Percentiles rank a stretch among this genome's conserved stretches.
phyloP scores from a whole-genome alignment of 2,888 invertebrate species.

The Agonum fuliginosum region DNA sequence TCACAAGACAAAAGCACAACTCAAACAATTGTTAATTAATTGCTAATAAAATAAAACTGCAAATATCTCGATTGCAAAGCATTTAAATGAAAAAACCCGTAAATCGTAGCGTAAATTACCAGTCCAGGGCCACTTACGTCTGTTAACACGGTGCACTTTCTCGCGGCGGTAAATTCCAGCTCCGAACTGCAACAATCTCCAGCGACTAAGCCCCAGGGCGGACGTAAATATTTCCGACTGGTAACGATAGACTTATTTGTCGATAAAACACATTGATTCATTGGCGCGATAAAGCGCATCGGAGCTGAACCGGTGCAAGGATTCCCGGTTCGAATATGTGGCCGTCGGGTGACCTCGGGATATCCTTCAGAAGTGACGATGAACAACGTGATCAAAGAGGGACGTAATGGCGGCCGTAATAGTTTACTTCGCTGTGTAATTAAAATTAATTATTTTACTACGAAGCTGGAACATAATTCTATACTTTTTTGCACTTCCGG shows the following conservation, averaged over 20 bases:
- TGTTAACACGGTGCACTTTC: slow-evolving; percentile 34
- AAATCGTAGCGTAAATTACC: slow-evolving; percentile 6
- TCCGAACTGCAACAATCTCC: slow-evolving; percentile 41
- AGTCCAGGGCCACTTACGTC: background rate
- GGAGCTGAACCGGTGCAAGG: slow-evolving; percentile 18
- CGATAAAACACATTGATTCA: slow-evolving; percentile 46
- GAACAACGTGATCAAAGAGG: slow-evolving; percentile 4
- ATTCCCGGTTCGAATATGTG: slow-evolving; percentile 15
- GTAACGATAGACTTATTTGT: slow-evolving; percentile 45
- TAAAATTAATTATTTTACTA: too few relatives aligned
- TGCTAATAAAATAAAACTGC: too few relatives aligned
- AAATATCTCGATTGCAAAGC: too few relatives aligned
- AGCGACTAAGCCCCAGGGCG: slow-evolving; percentile 26
- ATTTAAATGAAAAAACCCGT: slow-evolving; percentile 1
- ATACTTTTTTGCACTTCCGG: too few relatives aligned
- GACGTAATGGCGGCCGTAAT: too few relatives aligned
- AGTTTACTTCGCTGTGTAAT: too few relatives aligned
- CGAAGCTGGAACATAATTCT: too few relatives aligned
- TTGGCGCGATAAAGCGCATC: slow-evolving; percentile 39
- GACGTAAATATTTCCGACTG: slow-evolving; percentile 42
- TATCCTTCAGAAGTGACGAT: slow-evolving; percentile 1
- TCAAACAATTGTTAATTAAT: too few relatives aligned
- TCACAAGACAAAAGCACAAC: too few relatives aligned
- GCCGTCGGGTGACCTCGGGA: background rate
- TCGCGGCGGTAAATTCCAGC: slow-evolving; percentile 13